Conservation (phyloP, 1,140 invertebrate species). For the Papilio machaon region DNA sequence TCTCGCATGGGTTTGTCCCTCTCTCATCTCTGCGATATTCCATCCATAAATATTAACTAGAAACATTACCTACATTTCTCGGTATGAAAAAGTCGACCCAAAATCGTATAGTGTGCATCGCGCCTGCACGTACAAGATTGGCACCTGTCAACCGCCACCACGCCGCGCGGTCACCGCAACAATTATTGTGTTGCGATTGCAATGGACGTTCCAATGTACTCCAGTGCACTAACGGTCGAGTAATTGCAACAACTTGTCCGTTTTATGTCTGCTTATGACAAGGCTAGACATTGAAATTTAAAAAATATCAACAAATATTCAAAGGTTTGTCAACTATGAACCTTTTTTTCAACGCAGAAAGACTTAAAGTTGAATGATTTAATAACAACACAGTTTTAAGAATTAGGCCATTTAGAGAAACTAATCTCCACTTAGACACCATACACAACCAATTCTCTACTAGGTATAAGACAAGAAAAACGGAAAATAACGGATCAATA, state of each 20-base stretch:
- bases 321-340: background rate
- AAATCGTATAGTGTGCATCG: conserved; percentile 47
- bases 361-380: background rate
- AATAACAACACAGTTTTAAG: too few species aligned
- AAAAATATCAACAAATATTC: too few species aligned
- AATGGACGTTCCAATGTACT: background rate
- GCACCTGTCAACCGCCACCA: conserved; percentile 72
- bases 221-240: background rate
- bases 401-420: too few species aligned
- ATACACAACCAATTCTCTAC: too few species aligned
- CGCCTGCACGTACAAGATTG: conserved; percentile 66
- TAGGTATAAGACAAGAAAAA: too few species aligned
- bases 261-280: background rate
- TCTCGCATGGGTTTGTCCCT: too few species aligned
- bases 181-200: conserved; percentile 46
- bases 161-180: conserved; percentile 57
- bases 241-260: background rate
- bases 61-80: background rate
- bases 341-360: too few species aligned
- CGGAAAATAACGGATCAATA: too few species aligned
- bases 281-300: background rate
- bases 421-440: too few species aligned
- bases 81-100: background rate
- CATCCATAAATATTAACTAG: background rate
- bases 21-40: background rate